Base-by-base conservation (phyloP, 1,140 invertebrate genomes). In the Drosophila novamexicana region DNA sequence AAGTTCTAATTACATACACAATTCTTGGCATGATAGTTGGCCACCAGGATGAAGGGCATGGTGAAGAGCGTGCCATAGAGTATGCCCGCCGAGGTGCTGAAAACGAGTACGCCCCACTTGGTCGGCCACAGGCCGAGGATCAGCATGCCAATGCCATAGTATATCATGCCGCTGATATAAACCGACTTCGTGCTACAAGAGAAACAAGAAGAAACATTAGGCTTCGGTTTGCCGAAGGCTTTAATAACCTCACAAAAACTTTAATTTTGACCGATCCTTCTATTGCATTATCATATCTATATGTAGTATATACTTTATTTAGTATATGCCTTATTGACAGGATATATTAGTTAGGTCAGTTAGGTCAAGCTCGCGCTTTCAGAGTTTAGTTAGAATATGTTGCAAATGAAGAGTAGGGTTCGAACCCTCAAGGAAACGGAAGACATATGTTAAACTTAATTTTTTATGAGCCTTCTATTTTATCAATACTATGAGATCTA, bases 41-140 rank as follows among this genome's bases (percentile, higher is more conserved):
- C 96, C 32, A 97, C 94, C 34, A 97, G 88, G n/a, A 97, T 93
- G 84, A 97, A 97, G 12, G 97, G 97, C 94, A 97, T 96, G 0
- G 97, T 97, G 73, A 97, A 97, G 6, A 97, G 92, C 0, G 97
- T 97, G 4, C 96, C 96, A 85, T 97, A 97, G 94, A 97, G 96
- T 18, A 97, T 95, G 0, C 97, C 97, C 5, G 96, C 96, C 1
- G 95, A 94, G 85, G 94, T 95, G 1, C 96, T 96, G 65, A 96
- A 96, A 0, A 96, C 56, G 9, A 97, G 94, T 1, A 96, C 96
- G n/a, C 94, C 95, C 61, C 93, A 93, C 54, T 94, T 95, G 63
- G 95, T 94, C 56, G 95, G 94, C 7, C 94, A 93, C 2, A 95
- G 52, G 0, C 95, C 96, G 94, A 97, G 95, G 32, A 96, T 84